phyloP scores from a whole-genome alignment of 2,888 invertebrate genomes.

The Sabatieria punctata region DNA sequence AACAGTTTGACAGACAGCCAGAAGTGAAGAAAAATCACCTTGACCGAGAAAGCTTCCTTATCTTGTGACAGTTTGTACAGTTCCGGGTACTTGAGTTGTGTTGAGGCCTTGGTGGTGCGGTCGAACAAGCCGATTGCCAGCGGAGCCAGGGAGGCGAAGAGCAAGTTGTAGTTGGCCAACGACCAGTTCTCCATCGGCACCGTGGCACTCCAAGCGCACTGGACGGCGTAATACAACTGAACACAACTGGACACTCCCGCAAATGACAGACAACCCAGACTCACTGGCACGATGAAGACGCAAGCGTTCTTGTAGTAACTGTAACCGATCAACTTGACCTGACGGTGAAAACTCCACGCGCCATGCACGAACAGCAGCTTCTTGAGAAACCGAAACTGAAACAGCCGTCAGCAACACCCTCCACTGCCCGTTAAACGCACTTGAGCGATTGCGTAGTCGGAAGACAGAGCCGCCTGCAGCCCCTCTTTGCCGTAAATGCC shows the following conservation, averaged over 20 bases:
- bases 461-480: conserved; percentile 95
- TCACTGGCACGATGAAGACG: conserved; percentile 79
- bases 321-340: conserved; percentile 92
- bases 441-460: conserved; percentile 93
- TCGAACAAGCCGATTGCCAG: conserved; percentile 95
- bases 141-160: conserved; percentile 88
- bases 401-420: too few species aligned
- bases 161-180: conserved; percentile 87
- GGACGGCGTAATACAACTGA: conserved; percentile 84
- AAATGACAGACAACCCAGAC: too few species aligned
- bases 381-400: conserved; percentile 74
- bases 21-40: too few species aligned
- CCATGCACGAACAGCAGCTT: conserved; percentile 87
- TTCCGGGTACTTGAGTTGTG: conserved; percentile 53
- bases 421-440: conserved; percentile 37
- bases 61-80: conserved; percentile 61
- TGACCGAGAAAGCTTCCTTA: conserved; percentile 60
- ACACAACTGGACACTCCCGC: too few species aligned
- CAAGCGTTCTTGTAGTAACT: conserved; percentile 99
- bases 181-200: conserved; percentile 97
- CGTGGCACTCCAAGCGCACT: conserved; percentile 96
- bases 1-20: too few species aligned
- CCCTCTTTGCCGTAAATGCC: conserved; percentile 95
- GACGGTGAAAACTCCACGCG: conserved; percentile 93
- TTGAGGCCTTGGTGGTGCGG: conserved; percentile 78